Percentiles rank a stretch among this genome's conserved stretches.
phyloP scores from a whole-genome alignment of 2,888 invertebrate species.

The Cecidostiba fungosa region DNA sequence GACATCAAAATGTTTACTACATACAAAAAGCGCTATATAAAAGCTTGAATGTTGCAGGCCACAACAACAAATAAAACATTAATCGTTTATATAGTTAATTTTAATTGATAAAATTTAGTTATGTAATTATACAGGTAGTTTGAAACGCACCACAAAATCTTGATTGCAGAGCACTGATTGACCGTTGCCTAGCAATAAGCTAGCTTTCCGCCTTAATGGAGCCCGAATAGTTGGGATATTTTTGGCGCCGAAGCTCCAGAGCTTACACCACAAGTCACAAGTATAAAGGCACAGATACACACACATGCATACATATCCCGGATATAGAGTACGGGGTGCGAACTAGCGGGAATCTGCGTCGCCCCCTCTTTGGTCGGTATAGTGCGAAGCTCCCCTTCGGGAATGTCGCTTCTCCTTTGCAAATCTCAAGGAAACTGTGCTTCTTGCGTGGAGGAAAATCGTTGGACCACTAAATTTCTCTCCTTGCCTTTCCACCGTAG shows the following conservation, averaged over 20 bases:
- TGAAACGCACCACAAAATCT: neutral
- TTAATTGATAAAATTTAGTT: too few species aligned
- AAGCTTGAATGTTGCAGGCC: neutral
- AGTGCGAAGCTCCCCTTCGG: constrained; percentile 68
- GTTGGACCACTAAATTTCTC: constrained; percentile 42
- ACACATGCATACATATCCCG: neutral
- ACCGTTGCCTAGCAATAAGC: constrained; percentile 65
- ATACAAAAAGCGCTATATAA: neutral
- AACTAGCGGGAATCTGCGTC: constrained; percentile 65
- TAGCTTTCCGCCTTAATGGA: constrained; percentile 69
- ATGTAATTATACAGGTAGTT: neutral
- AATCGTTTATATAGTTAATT: too few species aligned
- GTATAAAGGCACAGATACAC: neutral
- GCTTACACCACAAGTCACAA: neutral
- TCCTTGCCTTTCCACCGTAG: neutral
- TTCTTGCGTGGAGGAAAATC: constrained; percentile 32
- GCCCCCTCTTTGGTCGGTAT: constrained; percentile 66
- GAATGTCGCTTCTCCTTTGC: constrained; percentile 70
- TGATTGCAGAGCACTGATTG: constrained; percentile 67
- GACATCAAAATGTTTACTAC: neutral
- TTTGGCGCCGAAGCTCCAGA: constrained; percentile 68
- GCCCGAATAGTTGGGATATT: constrained; percentile 75
- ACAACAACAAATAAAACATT: too few species aligned
- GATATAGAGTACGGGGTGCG: constrained; percentile 51
- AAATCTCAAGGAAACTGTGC: constrained; percentile 66